Base-by-base conservation (phyloP, 2,888 invertebrate genomes). In the Dyspetes luteomarginatus region DNA sequence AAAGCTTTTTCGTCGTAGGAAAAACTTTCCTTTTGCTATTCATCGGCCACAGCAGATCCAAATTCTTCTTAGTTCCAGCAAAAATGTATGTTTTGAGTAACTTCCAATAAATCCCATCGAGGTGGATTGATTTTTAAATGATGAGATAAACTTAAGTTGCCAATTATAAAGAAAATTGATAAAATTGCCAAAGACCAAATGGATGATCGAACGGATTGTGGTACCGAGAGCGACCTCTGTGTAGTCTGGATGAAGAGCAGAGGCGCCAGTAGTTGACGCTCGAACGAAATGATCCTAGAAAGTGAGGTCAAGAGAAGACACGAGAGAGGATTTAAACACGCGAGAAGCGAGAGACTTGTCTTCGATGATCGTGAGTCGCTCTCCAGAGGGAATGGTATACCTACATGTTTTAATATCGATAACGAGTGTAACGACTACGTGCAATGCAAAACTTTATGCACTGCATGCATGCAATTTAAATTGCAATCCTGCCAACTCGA, bases 301-400 rank as follows among this genome's bases (percentile, higher is more conserved):
- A 88, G 88, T 86, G 85, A 88, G 85, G 88, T 88, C 87, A 84
- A 85, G 83, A 88, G 81, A 82, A 81, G 84, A 85, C 68, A 79
- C 76, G 64, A 67, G 28, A 68, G 69, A 64, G 58, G 67, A 77
- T 69, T 77, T 77, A 64, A 67, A 78, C 73, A 64, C 48, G 55
- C 81, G 69, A 67, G 76, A 69, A 77, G 41, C 77, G 69, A 64
- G 71, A 60, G 75, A 77, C 52, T 68, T 71, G 72, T 71, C 76
- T 64, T 65, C 56, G 64, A 50, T 17, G 76, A 80, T 82, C 77
- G 83, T 83, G 82, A 85, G 62, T 68, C 45, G 41, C 50, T 41
- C 64, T 3, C 9, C 17, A 52, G 12, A 55, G 41, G 30, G 28
- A 71, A 45, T 71, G 30, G 2, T 58, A 58, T 74, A 69, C 26